phyloP scores from a whole-genome alignment of 2,113 vertebrate genomes.

The Actenoides hombroni region DNA sequence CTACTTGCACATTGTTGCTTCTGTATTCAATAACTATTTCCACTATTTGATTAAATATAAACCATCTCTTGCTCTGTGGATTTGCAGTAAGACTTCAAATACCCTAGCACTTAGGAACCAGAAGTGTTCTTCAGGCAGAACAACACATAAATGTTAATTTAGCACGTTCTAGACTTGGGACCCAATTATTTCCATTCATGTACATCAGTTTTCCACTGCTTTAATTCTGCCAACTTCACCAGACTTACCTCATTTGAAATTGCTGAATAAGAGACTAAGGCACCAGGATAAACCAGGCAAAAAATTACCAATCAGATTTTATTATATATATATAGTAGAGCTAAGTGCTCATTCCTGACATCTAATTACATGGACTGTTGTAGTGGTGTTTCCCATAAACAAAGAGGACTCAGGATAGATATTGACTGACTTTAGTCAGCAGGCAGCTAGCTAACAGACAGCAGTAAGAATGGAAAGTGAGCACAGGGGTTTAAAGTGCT shows the following conservation, averaged over 20 bases:
- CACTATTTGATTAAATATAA: constrained; percentile 45
- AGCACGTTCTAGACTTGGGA: constrained; percentile 21
- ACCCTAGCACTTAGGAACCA: not conserved
- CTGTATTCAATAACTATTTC: not conserved
- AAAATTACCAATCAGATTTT: not conserved
- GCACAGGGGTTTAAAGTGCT: not conserved
- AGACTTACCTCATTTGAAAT: not conserved
- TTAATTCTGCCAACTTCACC: not conserved
- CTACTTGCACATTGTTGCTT: not conserved
- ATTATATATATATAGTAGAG: too few species aligned
- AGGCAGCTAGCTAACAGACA: not conserved
- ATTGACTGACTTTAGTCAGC: not conserved
- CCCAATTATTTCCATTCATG: not conserved
- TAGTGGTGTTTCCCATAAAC: not conserved
- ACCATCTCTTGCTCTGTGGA: constrained; percentile 18
- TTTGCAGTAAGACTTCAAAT: constrained; percentile 48
- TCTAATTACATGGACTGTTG: not conserved
- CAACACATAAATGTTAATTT: constrained; percentile 32
- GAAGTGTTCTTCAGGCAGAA: constrained; percentile 35
- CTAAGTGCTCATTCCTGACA: accelerated
- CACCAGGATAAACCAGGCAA: not conserved
- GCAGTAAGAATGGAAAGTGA: not conserved
- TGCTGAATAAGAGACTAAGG: not conserved
- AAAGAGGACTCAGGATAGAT: not conserved
- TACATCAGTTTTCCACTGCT: not conserved